Percentiles rank a stretch among this genome's conserved stretches.
Conservation (phyloP, 2,888 invertebrate species). For the Oxystoma pomonae region DNA sequence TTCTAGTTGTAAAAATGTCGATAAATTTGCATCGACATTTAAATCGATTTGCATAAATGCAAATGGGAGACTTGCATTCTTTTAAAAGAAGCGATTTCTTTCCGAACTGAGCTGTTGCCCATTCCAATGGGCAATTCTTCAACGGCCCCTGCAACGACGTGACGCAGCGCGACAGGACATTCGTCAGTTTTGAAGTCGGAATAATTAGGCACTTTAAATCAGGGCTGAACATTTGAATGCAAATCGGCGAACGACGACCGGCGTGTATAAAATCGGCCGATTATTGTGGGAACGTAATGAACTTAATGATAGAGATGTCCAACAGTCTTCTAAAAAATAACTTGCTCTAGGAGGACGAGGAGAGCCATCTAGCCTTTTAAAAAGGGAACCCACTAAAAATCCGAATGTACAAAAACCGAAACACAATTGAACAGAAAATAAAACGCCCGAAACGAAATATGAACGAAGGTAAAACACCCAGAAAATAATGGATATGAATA, state of each 20-base stretch:
- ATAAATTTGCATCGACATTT: not conserved
- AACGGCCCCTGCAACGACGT: not conserved
- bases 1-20: not conserved
- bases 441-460: too few relatives aligned
- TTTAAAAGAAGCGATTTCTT: not conserved
- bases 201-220: constrained; percentile 3
- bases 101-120: not conserved
- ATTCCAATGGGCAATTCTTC: not conserved
- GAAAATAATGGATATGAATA: too few relatives aligned
- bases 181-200: constrained; percentile 1
- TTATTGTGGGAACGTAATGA: constrained; percentile 1
- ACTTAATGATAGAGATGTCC: not conserved
- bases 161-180: constrained; percentile 1
- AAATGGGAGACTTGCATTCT: not conserved
- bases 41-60: not conserved
- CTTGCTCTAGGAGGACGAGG: too few relatives aligned
- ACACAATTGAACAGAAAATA: too few relatives aligned
- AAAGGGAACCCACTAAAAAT: too few relatives aligned
- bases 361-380: too few relatives aligned
- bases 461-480: too few relatives aligned
- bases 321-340: too few relatives aligned
- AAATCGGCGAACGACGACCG: not conserved
- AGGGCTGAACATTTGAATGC: constrained; percentile 1
- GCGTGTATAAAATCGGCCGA: not conserved
- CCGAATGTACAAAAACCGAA: too few relatives aligned